These are phyloP conservation scores for Diploscapter pachys DNA, from an alignment of 1,140 invertebrate species.

Conservation along the genomic window DNA sequence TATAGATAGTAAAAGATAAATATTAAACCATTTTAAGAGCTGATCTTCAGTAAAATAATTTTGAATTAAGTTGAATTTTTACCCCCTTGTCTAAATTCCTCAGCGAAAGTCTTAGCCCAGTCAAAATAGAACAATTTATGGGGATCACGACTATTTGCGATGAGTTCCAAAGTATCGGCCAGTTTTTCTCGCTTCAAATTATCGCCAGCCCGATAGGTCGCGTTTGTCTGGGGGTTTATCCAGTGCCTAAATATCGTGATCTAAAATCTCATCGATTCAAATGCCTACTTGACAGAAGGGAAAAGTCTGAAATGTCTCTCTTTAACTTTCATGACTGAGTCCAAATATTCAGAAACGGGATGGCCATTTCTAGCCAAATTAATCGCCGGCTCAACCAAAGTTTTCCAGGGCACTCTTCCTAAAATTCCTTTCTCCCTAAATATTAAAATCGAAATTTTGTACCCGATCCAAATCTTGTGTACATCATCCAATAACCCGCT, in stretches of 20 bases:
- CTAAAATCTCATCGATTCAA: background rate
- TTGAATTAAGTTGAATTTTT: background rate
- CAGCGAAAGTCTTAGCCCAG: constrained; percentile 56
- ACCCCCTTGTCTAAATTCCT: constrained; percentile 55
- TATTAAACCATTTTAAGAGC: too few relatives aligned
- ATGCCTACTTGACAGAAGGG: constrained; percentile 48
- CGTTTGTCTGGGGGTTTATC: constrained; percentile 59
- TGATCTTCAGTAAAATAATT: too few relatives aligned
- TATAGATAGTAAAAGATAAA: too few relatives aligned
- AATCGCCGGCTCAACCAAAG: constrained; percentile 74
- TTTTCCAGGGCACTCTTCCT: constrained; percentile 73
- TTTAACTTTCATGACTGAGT: constrained; percentile 54
- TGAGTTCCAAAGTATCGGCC: constrained; percentile 60
- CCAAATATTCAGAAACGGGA: constrained; percentile 53
- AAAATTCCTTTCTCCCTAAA: background rate
- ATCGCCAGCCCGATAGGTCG: constrained; percentile 62
- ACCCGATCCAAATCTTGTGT: constrained; percentile 71
- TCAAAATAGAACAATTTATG: constrained; percentile 60
- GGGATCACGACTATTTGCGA: constrained; percentile 59
- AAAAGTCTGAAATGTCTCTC: constrained; percentile 52
- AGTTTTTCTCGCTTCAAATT: constrained; percentile 59
- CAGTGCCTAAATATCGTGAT: constrained; percentile 44
- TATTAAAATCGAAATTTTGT: background rate
- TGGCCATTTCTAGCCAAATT: constrained; percentile 69
- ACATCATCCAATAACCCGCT: constrained; percentile 78